Conservation (phyloP, 2,113 vertebrate genomes). For the Oceanodroma tethys region DNA sequence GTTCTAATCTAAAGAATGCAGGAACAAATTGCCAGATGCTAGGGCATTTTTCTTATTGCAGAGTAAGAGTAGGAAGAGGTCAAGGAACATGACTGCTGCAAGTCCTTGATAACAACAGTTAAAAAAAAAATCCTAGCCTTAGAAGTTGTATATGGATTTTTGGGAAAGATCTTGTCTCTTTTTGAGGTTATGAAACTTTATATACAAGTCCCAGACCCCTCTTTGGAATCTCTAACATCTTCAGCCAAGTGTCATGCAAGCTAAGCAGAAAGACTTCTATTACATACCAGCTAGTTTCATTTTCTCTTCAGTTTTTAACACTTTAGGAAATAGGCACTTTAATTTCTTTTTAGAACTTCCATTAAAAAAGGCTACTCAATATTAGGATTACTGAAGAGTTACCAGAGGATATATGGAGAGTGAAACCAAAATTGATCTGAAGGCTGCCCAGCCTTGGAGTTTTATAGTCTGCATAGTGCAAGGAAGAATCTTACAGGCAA, state of each 20-base stretch:
- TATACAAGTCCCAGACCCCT: neutral
- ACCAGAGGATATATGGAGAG: neutral
- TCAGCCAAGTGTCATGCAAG: neutral
- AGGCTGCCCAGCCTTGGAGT: neutral
- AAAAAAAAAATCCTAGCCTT: neutral
- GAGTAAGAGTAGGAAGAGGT: neutral
- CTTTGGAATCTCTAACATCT: neutral
- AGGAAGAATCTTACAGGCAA: neutral
- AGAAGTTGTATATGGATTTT: neutral
- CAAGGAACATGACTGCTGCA: neutral
- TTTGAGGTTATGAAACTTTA: neutral
- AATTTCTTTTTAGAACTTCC: neutral
- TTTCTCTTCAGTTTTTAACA: neutral
- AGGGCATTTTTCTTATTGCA: neutral
- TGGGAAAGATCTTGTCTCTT: neutral
- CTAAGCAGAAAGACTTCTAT: neutral
- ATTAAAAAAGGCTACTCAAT: neutral
- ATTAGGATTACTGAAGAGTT: neutral
- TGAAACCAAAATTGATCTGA: neutral
- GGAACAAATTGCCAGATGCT: neutral
- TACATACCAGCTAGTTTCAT: neutral
- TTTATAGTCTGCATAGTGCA: neutral
- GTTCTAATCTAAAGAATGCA: neutral
- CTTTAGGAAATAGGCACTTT: neutral
- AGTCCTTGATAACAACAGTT: neutral